A percentile compares a stretch with the other conserved stretches of the same genome.
Conservation (phyloP, 2,113 vertebrate species). For the Poeciliopsis retropinna region DNA sequence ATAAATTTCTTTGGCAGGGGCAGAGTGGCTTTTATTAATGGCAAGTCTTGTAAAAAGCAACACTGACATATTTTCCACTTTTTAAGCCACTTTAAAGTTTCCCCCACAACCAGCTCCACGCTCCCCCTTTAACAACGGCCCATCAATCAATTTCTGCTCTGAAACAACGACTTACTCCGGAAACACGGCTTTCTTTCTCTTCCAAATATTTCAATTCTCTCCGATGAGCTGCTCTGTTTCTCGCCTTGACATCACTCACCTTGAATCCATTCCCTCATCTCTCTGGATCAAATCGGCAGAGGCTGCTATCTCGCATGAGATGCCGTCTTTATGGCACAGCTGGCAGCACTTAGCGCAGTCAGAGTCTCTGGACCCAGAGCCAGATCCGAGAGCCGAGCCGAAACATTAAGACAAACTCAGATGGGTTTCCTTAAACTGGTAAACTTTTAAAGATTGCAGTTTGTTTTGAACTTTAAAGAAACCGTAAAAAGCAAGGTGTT, state of each 20-base stretch:
- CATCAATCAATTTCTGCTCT: neutral
- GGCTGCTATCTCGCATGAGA: slow-evolving; percentile 25
- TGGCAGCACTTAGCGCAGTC: slow-evolving; percentile 51
- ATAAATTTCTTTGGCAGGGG: slow-evolving; percentile 1
- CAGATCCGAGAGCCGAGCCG: neutral
- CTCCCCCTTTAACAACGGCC: neutral
- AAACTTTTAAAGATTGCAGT: neutral
- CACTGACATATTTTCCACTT: neutral
- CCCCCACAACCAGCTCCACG: neutral
- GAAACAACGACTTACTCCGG: slow-evolving; percentile 12
- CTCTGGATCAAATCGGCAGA: slow-evolving; percentile 27
- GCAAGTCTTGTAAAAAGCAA: slow-evolving; percentile 5
- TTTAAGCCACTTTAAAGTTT: slow-evolving; percentile 2
- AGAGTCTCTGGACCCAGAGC: slow-evolving; percentile 10
- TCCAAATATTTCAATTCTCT: slow-evolving; percentile 8
- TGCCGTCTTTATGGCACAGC: slow-evolving; percentile 49
- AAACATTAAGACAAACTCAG: neutral
- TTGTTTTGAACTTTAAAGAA: neutral
- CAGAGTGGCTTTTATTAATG: neutral
- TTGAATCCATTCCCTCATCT: slow-evolving; percentile 52
- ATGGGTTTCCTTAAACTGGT: slow-evolving; percentile 5
- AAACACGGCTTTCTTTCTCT: slow-evolving; percentile 5
- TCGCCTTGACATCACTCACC: slow-evolving; percentile 44
- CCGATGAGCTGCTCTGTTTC: slow-evolving; percentile 19
- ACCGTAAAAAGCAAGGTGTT: neutral